phyloP scores from a whole-genome alignment of 2,888 invertebrate genomes.

The Drosophila kanekoi region DNA sequence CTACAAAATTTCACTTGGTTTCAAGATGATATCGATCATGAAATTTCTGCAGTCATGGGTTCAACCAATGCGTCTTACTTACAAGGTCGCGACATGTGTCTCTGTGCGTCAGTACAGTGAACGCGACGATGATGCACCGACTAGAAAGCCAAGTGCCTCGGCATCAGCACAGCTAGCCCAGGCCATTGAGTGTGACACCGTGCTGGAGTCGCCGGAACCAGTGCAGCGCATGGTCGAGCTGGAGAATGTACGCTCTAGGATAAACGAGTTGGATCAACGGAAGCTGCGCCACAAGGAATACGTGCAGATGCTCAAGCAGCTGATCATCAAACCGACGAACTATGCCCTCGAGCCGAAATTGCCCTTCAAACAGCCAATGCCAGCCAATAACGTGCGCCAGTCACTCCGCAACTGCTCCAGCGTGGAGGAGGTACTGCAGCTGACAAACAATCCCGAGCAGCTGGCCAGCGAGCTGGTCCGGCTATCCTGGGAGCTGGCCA shows the following conservation, averaged over 20 bases:
- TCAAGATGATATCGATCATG: background rate
- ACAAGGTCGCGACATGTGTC: background rate
- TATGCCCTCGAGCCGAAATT: background rate
- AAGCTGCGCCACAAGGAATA: slow-evolving; percentile 26
- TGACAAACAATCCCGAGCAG: slow-evolving; percentile 15
- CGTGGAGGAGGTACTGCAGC: slow-evolving; percentile 28
- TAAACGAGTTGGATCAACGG: slow-evolving; percentile 53
- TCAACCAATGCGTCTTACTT: background rate
- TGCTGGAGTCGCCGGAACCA: slow-evolving; percentile 29
- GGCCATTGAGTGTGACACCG: background rate
- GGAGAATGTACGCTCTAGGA: slow-evolving; percentile 20
- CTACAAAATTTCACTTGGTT: background rate
- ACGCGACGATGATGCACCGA: background rate
- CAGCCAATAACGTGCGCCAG: slow-evolving; percentile 4
- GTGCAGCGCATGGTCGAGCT: slow-evolving; percentile 21
- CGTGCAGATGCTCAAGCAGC: slow-evolving; percentile 8
- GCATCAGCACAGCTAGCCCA: slow-evolving; percentile 33
- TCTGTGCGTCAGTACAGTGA: slow-evolving; percentile 8
- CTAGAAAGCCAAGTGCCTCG: slow-evolving; percentile 15
- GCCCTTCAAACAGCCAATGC: slow-evolving; percentile 30
- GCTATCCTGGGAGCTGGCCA: slow-evolving; percentile 18
- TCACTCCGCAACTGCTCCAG: slow-evolving; percentile 30
- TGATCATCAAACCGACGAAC: slow-evolving; percentile 19
- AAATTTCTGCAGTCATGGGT: background rate
- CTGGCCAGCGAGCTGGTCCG: slow-evolving; percentile 34